These are phyloP conservation scores for Clanis bilineata DNA, from an alignment of 2,888 invertebrate genomes.

Conservation along the genomic window DNA sequence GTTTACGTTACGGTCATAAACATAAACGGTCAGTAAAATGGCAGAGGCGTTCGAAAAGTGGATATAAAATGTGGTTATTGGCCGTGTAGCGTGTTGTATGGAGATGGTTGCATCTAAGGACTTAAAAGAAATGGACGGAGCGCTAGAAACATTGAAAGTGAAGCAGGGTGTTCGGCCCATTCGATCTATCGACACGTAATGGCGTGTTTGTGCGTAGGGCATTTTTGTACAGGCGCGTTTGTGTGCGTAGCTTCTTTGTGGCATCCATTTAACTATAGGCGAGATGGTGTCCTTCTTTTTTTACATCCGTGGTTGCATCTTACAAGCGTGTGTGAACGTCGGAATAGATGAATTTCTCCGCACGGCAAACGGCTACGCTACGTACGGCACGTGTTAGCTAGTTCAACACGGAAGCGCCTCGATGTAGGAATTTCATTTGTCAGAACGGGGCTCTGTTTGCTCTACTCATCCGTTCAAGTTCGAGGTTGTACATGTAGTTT, in stretches of 20 bases:
- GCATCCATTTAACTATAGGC: no score
- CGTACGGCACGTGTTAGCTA: constrained; percentile 54
- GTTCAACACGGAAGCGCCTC: constrained; percentile 58
- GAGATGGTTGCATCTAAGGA: constrained; percentile 32
- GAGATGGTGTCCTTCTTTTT: no score
- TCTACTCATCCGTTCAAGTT: constrained; percentile 67
- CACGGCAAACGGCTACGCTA: no score
- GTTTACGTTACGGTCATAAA: constrained; percentile 29
- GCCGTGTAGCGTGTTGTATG: constrained; percentile 31
- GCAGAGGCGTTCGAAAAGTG: constrained; percentile 31
- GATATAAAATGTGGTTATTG: constrained; percentile 37
- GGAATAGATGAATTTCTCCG: constrained; percentile 55
- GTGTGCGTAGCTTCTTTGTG: no score
- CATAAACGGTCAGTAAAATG: constrained; percentile 26
- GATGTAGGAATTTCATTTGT: constrained; percentile 64
- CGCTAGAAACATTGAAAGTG: no score
- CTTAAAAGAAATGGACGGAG: no score
- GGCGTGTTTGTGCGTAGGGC: no score
- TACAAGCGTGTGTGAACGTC: constrained; percentile 36
- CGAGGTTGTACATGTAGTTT: constrained; percentile 62
- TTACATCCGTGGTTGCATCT: no score
- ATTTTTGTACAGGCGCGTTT: no score
- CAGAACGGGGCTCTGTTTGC: constrained; percentile 60
- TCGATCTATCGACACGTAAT: no score
- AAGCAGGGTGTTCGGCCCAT: no score